Base-by-base conservation (phyloP, 92 coral and sea anemone species). In the Zoanthus sociatus region DNA sequence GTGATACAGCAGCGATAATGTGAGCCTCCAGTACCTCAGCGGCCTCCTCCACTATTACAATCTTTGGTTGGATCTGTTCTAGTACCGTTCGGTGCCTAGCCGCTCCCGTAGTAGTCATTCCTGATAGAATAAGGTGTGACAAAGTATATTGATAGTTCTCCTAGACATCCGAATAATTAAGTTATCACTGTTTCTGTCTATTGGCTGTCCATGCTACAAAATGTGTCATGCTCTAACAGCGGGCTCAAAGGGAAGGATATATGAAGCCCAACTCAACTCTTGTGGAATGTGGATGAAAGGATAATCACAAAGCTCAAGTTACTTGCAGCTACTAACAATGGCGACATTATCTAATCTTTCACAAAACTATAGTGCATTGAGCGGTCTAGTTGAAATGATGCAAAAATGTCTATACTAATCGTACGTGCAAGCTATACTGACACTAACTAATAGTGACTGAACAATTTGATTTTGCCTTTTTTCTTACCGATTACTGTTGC, bases 81-180 rank as follows among this genome's bases (percentile, higher is more conserved):
- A 96, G 76, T 2, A 96, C 90, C 53, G 88, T 47, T 18, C 93
- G 90, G 76, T 92, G 92, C 79, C 91, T 96, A n/a, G 98, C 98
- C 9, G 98, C 98, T 37, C 97, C 98, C 37, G 98, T 93, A 11
- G 96, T 95, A 20, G 96, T 95, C 95, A 95, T 95, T 18, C 90
- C 87, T 79, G 4, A 37, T 1, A 2, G 42, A 37, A 37, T 1
- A 37, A 37, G 42, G 42, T 37, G 42, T 37, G 42, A 37, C 42
- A 37, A 37, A 37, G 4, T 37, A 37, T 37, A 37, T 3, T 18
- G 32, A 37, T 2, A 33, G 6, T 8, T 26, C 9, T 30, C 1
- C 17, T 32, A 16, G n/a, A 64, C 7, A 16, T 64, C 15, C 58
- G 2, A 9, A 9, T 53, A 53, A 53, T 9, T 9, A 53, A 9